Percentiles rank a stretch among this genome's conserved stretches.
phyloP scores from a whole-genome alignment of 2,888 invertebrate species.

The Archips crataeganus region DNA sequence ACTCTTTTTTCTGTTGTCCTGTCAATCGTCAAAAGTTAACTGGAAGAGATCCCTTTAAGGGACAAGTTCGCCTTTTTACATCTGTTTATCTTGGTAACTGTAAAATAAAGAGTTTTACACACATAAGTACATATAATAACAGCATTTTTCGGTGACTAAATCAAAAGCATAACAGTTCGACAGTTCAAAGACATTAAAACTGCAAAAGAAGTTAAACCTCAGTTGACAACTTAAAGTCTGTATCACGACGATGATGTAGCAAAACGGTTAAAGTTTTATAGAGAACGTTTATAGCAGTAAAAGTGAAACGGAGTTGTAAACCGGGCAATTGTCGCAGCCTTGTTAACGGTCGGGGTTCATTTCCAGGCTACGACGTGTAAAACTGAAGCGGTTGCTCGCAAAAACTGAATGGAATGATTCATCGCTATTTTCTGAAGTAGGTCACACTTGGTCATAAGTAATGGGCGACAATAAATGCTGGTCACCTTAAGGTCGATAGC shows the following conservation, averaged over 20 bases:
- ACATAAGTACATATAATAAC: too few relatives aligned
- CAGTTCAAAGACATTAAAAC: constrained; percentile 5
- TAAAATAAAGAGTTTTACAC: too few relatives aligned
- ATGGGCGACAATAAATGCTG: not conserved
- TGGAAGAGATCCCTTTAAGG: too few relatives aligned
- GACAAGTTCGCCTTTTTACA: too few relatives aligned
- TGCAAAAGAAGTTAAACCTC: constrained; percentile 20
- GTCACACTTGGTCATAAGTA: not conserved
- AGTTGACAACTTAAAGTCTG: constrained; percentile 23
- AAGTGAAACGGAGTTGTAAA: constrained; percentile 74
- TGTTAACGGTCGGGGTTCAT: constrained; percentile 54
- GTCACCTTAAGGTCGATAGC: not conserved
- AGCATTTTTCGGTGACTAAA: too few relatives aligned
- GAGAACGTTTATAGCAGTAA: constrained; percentile 71
- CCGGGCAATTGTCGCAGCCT: constrained; percentile 65
- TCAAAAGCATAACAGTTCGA: not conserved
- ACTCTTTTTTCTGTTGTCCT: too few relatives aligned
- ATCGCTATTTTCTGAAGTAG: not conserved
- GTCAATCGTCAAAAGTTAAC: too few relatives aligned
- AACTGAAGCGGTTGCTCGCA: constrained; percentile 48
- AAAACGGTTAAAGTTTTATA: constrained; percentile 64
- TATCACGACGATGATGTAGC: constrained; percentile 59
- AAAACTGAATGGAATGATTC: constrained; percentile 39
- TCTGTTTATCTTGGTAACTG: too few relatives aligned
- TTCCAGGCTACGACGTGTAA: constrained; percentile 47